Percentiles rank a stretch among this genome's conserved stretches.
Conservation (phyloP, 1,140 invertebrate genomes). For the Myzus persicae region DNA sequence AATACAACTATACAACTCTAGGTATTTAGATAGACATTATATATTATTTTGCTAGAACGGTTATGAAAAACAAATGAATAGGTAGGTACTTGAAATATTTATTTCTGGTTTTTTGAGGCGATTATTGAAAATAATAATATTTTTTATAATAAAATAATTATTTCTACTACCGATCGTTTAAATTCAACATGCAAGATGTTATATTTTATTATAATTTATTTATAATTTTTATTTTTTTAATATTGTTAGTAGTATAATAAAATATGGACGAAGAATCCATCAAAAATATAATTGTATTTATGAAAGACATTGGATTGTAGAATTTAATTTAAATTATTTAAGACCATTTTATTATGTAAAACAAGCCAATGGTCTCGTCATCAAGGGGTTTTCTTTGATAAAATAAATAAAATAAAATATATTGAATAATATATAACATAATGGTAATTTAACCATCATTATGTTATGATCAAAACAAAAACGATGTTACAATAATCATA, state of each 20-base stretch:
- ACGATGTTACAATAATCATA: background rate
- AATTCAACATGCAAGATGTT: background rate
- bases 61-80: background rate
- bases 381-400: no score
- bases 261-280: no score
- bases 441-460: background rate
- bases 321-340: no score
- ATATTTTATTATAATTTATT: background rate
- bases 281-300: no score
- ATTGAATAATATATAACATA: background rate
- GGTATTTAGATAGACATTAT: background rate
- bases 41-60: background rate
- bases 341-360: no score
- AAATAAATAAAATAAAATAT: no score
- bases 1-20: background rate
- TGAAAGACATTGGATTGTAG: no score
- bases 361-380: no score
- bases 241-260: background rate
- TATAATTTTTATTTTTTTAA: background rate
- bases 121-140: constrained; percentile 12
- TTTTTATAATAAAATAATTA: background rate
- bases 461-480: background rate
- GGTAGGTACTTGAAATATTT: background rate
- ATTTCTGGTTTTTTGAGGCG: background rate
- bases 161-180: background rate